Percentiles rank a stretch among this genome's conserved stretches.
Evolutionary conservation across 92 coral and sea anemone genomes (phyloP).

Genomic region (Zoanthus sansibaricus): DNA sequence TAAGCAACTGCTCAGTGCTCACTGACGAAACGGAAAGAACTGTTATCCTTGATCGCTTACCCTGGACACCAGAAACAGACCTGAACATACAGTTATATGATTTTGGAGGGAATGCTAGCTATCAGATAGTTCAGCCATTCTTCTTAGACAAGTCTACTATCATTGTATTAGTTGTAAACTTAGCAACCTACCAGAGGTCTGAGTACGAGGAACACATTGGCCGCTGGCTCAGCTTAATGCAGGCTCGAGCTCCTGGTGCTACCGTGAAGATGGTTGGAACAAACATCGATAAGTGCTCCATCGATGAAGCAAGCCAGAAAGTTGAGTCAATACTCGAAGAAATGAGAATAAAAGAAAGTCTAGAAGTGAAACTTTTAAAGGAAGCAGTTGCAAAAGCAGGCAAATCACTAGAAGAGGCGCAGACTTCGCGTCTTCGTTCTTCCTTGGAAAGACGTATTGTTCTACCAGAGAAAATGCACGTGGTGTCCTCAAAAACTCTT

Average conservation of each 20-base stretch:
- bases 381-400: slow-evolving; percentile 4
- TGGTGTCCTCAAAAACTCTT: slow-evolving; percentile 70
- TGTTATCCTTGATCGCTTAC: slow-evolving; percentile 62
- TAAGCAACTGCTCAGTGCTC: slow-evolving; percentile 43
- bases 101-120: slow-evolving; percentile 73
- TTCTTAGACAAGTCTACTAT: slow-evolving; percentile 69
- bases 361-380: neutral
- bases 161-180: slow-evolving; percentile 61
- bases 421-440: slow-evolving; percentile 6
- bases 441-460: slow-evolving; percentile 42
- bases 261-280: slow-evolving; percentile 64
- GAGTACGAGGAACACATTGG: slow-evolving; percentile 57
- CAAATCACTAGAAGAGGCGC: neutral
- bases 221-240: slow-evolving; percentile 67
- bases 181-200: slow-evolving; percentile 57
- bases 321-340: neutral
- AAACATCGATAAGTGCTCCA: slow-evolving; percentile 50
- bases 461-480: slow-evolving; percentile 53
- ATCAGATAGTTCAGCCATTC: slow-evolving; percentile 70
- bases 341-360: slow-evolving; percentile 12
- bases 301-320: slow-evolving; percentile 21
- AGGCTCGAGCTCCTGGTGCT: slow-evolving; percentile 71
- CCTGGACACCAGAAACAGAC: slow-evolving; percentile 59
- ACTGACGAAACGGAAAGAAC: slow-evolving; percentile 63
- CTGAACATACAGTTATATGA: slow-evolving; percentile 66